Conservation (phyloP, 2,888 invertebrate species). For the Linnaemya tessellans region DNA sequence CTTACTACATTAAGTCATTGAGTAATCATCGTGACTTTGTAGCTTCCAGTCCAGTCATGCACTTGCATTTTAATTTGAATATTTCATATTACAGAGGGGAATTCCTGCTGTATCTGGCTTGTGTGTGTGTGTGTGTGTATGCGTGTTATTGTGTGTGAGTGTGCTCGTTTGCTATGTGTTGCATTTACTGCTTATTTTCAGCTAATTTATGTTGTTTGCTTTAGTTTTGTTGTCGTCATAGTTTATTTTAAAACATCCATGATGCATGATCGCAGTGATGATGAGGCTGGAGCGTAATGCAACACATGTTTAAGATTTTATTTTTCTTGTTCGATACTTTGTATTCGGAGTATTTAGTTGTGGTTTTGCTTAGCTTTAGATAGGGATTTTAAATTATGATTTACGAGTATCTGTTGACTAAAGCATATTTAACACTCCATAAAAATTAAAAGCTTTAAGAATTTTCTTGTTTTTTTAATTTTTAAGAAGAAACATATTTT, state of each 20-base stretch:
- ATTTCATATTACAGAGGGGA: conserved; percentile 44
- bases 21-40: conserved; percentile 66
- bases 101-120: conserved; percentile 20
- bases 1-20: conserved; percentile 66
- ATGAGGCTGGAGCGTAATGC: conserved; percentile 32
- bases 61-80: conserved; percentile 66
- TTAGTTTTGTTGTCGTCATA: conserved; percentile 10
- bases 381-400: conserved; percentile 5
- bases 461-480: not conserved
- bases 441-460: too few relatives aligned
- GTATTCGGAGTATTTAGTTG: conserved; percentile 10
- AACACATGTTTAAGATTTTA: conserved; percentile 66
- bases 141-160: not conserved
- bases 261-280: conserved; percentile 50
- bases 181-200: conserved; percentile 14
- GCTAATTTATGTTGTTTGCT: conserved; percentile 43
- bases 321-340: conserved; percentile 27
- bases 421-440: conserved; percentile 5
- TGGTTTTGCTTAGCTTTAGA: conserved; percentile 31
- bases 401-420: not conserved
- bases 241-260: conserved; percentile 39
- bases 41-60: conserved; percentile 63
- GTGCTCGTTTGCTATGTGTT: not conserved
- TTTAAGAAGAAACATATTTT: not conserved
- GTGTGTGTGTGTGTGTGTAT: too few relatives aligned